These are phyloP conservation scores for Drosophila quinaria DNA, from an alignment of 2,888 invertebrate genomes.

Conservation along the genomic window DNA sequence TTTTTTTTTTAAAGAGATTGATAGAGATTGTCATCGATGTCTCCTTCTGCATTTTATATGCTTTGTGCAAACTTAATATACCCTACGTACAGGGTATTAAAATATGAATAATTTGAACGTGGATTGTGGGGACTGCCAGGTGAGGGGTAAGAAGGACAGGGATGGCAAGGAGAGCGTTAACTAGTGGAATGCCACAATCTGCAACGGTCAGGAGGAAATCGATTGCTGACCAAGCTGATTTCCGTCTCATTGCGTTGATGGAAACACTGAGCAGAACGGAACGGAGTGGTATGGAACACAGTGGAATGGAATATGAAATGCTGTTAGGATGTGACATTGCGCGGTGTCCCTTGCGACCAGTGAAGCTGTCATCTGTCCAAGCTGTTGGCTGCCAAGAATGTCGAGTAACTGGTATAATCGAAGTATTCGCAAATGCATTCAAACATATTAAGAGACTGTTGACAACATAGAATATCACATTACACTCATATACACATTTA, in stretches of 20 bases:
- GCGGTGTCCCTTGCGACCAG: constrained; percentile 10
- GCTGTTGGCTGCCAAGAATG: constrained; percentile 7
- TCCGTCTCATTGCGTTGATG: constrained; percentile 45
- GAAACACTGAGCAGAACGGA: constrained; percentile 2
- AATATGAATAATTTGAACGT: constrained; percentile 56
- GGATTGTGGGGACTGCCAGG: constrained; percentile 2
- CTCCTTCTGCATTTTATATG: neutral
- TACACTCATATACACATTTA: too few relatives aligned
- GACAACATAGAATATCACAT: too few relatives aligned
- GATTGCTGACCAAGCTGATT: constrained; percentile 51
- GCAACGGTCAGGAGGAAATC: constrained; percentile 10
- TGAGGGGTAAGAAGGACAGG: neutral
- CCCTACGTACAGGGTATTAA: neutral
- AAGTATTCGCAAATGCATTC: too few relatives aligned
- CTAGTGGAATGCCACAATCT: constrained; percentile 27
- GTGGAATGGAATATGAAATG: neutral
- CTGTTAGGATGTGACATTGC: neutral
- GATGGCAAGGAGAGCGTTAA: neutral
- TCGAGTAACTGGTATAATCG: neutral
- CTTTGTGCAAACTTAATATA: neutral
- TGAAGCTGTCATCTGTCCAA: constrained; percentile 16
- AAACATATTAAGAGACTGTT: too few relatives aligned
- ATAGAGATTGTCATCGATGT: too few relatives aligned
- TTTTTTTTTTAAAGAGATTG: too few relatives aligned
- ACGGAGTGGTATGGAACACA: neutral